Conservation (phyloP, 92 coral and sea anemone genomes). For the Palythoa grandiflora region DNA sequence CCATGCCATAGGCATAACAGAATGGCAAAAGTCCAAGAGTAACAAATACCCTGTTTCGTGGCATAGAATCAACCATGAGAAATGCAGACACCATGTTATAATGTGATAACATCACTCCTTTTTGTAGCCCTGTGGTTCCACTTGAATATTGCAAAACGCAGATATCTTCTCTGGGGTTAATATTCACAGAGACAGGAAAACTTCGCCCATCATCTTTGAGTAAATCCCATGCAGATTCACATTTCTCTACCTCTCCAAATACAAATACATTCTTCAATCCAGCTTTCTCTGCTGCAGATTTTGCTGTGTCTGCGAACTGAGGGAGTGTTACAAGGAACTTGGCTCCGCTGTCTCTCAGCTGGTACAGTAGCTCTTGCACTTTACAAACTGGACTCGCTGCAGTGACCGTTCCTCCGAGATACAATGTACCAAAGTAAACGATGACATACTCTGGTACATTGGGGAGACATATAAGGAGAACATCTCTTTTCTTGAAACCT, state of each 20-base stretch:
- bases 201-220: conserved; percentile 78
- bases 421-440: conserved; percentile 70
- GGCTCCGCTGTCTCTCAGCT: conserved; percentile 80
- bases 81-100: conserved; percentile 65
- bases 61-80: background rate
- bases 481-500: conserved; percentile 79
- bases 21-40: conserved; percentile 73
- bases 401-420: conserved; percentile 77
- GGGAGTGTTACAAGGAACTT: conserved; percentile 77
- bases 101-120: conserved; percentile 92
- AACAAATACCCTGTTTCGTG: background rate
- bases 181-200: conserved; percentile 70
- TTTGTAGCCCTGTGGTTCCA: conserved; percentile 92
- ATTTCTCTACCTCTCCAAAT: conserved; percentile 76
- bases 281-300: conserved; percentile 64
- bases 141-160: conserved; percentile 80
- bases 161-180: conserved; percentile 74
- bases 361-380: conserved; percentile 68
- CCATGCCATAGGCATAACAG: conserved; percentile 70
- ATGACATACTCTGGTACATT: conserved; percentile 82
- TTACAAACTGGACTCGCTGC: conserved; percentile 74
- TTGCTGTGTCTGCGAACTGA: conserved; percentile 75
- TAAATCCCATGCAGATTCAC: conserved; percentile 73
- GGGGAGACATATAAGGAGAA: conserved; percentile 71
- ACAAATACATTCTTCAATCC: conserved; percentile 74